Percentiles rank a stretch among this genome's conserved stretches.
Evolutionary conservation across 2,113 vertebrate species (phyloP).

Genomic region (human): DNA sequence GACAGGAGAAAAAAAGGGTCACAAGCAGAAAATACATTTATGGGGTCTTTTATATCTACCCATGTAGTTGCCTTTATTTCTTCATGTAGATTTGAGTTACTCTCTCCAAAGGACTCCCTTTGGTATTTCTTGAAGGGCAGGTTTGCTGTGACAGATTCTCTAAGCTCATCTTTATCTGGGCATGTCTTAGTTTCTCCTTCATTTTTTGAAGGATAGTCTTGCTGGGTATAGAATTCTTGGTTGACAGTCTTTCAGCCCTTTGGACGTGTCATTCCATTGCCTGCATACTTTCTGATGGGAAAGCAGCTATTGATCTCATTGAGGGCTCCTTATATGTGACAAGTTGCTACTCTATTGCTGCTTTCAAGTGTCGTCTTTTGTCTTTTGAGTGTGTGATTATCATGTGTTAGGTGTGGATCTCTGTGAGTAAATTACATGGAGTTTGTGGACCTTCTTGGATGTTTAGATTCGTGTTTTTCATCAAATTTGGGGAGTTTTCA

Average conservation of each 20-base stretch:
- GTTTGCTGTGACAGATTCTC: background rate
- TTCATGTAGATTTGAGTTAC: background rate
- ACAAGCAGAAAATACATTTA: rapidly evolving
- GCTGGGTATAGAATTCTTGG: background rate
- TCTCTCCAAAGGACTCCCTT: background rate
- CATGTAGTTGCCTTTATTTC: rapidly evolving
- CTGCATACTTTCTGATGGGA: background rate
- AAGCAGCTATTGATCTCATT: rapidly evolving
- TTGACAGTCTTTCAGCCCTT: background rate
- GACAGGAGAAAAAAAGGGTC: background rate
- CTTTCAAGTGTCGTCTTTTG: background rate
- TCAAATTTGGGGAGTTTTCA: background rate
- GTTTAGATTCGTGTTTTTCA: background rate
- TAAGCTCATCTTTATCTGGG: background rate
- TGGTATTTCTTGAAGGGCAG: background rate
- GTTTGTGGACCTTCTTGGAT: background rate
- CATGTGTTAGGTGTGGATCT: background rate
- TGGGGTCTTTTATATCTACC: rapidly evolving
- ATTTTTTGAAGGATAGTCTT: background rate
- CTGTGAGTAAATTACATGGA: background rate
- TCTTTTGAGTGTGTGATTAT: background rate
- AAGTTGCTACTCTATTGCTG: background rate
- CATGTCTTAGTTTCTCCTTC: background rate
- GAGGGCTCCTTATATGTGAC: background rate
- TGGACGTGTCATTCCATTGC: background rate